Evolutionary conservation across 2,113 vertebrate species (phyloP).

Genomic region (Bos indicus): DNA sequence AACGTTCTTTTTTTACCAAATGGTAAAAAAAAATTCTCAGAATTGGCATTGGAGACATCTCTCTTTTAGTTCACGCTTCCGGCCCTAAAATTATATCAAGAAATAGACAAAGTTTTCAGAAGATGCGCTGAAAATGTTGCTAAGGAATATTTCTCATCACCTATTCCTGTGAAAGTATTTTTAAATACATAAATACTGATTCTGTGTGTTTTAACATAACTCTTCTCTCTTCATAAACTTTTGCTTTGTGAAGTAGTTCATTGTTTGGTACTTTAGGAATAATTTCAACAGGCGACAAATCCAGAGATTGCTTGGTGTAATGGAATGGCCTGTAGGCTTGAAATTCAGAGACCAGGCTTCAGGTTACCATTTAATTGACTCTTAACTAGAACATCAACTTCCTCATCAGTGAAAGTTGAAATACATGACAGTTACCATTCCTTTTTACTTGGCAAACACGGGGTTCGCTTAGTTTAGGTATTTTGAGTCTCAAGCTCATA

Average conservation of each 20-base stretch:
- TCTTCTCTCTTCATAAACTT: not conserved
- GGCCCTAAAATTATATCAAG: not conserved
- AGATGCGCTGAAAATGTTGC: not conserved
- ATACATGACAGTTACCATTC: not conserved
- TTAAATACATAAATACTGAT: constrained; percentile 1
- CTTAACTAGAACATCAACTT: not conserved
- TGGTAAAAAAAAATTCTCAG: not conserved
- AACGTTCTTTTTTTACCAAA: not conserved
- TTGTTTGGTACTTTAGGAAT: not conserved
- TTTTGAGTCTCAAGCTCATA: not conserved
- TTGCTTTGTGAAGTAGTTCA: not conserved
- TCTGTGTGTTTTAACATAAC: not conserved
- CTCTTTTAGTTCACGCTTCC: not conserved
- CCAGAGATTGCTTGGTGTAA: not conserved
- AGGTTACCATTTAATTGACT: not conserved
- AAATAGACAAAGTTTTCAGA: constrained; percentile 10
- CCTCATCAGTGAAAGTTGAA: not conserved
- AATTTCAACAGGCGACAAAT: not conserved
- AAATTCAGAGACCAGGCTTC: not conserved
- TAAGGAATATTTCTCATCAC: not conserved
- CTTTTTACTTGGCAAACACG: not conserved
- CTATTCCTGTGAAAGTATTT: not conserved
- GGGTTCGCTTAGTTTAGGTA: not conserved
- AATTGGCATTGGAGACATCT: not conserved
- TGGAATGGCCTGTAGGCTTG: not conserved